phyloP scores from a whole-genome alignment of 2,888 invertebrate species.

The Drosophila paranaensis region DNA sequence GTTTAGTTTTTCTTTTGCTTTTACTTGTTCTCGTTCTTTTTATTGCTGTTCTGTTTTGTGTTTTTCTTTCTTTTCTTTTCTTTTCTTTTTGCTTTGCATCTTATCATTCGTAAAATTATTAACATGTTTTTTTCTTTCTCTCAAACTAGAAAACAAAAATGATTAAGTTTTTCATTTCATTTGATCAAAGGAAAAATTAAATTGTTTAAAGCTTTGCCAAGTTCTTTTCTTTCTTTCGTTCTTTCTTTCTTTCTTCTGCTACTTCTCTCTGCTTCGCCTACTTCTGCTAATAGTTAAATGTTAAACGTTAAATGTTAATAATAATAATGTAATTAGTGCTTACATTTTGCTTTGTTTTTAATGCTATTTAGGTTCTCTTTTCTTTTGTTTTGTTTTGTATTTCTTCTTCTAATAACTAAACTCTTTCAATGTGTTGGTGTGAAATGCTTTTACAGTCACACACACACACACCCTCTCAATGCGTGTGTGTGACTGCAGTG shows the following conservation, averaged over 20 bases:
- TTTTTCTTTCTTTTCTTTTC: conserved; percentile 9
- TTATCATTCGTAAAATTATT: conserved; percentile 51
- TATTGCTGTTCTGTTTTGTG: conserved; percentile 48
- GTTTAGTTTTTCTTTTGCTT: conserved; percentile 9
- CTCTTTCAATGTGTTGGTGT: conserved; percentile 59
- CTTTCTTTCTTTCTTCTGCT: conserved; percentile 25
- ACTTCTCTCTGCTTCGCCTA: conserved; percentile 23
- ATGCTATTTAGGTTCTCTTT: conserved; percentile 57
- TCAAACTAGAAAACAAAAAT: conserved; percentile 68
- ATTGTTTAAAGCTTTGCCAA: conserved; percentile 83
- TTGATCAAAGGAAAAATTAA: conserved; percentile 74
- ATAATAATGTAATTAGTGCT: conserved; percentile 59
- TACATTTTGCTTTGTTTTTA: conserved; percentile 53
- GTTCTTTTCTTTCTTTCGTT: conserved; percentile 49
- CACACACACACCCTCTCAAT: conserved; percentile 4
- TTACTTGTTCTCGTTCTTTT: conserved; percentile 1
- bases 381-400: conserved; percentile 33
- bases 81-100: conserved; percentile 64
- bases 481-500: conserved; percentile 26
- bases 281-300: conserved; percentile 71
- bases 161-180: conserved; percentile 51
- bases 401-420: conserved; percentile 43
- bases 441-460: conserved; percentile 43
- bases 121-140: conserved; percentile 48
- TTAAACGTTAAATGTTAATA: conserved; percentile 61